These are phyloP conservation scores for Clinocottus analis DNA, from an alignment of 2,113 vertebrate genomes.

Conservation along the genomic window DNA sequence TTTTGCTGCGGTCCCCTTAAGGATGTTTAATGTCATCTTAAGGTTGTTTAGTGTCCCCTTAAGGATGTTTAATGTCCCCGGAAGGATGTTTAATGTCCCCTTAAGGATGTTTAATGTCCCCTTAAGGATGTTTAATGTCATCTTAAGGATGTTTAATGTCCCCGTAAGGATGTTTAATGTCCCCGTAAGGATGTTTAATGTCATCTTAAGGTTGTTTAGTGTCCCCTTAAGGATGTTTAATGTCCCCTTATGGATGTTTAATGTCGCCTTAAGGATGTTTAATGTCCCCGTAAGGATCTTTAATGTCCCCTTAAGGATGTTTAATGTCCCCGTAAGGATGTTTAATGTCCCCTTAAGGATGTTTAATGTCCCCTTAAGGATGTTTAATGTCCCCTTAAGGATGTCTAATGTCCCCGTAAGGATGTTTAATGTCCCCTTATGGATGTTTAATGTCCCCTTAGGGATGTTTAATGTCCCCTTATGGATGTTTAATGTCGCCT, in stretches of 20 bases:
- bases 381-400: too few relatives aligned
- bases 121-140: conserved; percentile 44
- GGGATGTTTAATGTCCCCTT: conserved; percentile 44
- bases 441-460: conserved; percentile 44
- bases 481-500: conserved; percentile 44
- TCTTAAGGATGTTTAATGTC: too few relatives aligned
- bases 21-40: conserved; percentile 45
- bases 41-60: conserved; percentile 44
- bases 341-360: conserved; percentile 38
- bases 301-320: conserved; percentile 42
- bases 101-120: conserved; percentile 45
- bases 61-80: conserved; percentile 50
- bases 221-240: conserved; percentile 43
- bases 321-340: too few relatives aligned
- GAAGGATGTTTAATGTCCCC: too few relatives aligned
- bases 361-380: conserved; percentile 41
- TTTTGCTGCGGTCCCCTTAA: conserved; percentile 26
- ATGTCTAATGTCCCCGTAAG: conserved; percentile 21
- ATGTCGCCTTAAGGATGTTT: conserved; percentile 45
- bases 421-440: conserved; percentile 44
- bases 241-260: too few relatives aligned
- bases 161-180: conserved; percentile 43
- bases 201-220: too few relatives aligned
- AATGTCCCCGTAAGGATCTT: too few relatives aligned
- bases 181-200: conserved; percentile 43